Base-by-base conservation (phyloP, 2,888 invertebrate genomes). In the Melieria omissa region DNA sequence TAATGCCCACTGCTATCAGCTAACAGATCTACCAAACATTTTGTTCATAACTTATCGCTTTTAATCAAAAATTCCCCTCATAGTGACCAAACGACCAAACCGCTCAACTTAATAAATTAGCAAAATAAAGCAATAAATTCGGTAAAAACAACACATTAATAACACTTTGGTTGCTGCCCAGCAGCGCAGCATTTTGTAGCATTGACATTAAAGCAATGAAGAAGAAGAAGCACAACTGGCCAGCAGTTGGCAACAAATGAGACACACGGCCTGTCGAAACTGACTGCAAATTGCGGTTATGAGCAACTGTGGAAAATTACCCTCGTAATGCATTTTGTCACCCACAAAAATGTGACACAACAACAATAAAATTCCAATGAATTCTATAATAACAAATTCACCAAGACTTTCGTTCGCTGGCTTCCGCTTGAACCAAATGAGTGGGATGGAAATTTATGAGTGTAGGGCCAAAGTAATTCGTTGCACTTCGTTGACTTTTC, bases 111-210 rank as follows among this genome's bases (percentile, higher is more conserved):
- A 79, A 82, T 82, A 82, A 82, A 83, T 83, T 79, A 60, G 65
- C 68, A 81, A 84, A 82, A 83, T 80, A 81, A 80, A 82, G 85
- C 81, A 81, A 83, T 85, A 83, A 83, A 84, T 84, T 84, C 82
- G 77, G 77, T 78, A 78, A 83, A 83, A 83, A 83, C 84, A 84
- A 84, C 83, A 80, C 83, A 84, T 84, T 84, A 84, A 85, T 85
- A 84, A 84, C 84, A 84, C 84, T 84, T 85, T 83, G 81, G 80
- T 78, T 78, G 80, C 79, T 81, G 73, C 71, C 75, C 77, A 57
- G 47, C 47, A 46, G 44, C 12, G 62, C 10, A 46, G 29, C 29
- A 29, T 29, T 29, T 29, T 29, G 29, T 29, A 29, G 29, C 29
- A n/a, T n/a, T n/a, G 29, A 29, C 29, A 29, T 29, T 29, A 29